Conservation (phyloP, 2,888 invertebrate genomes). For the Tinea trinotella region DNA sequence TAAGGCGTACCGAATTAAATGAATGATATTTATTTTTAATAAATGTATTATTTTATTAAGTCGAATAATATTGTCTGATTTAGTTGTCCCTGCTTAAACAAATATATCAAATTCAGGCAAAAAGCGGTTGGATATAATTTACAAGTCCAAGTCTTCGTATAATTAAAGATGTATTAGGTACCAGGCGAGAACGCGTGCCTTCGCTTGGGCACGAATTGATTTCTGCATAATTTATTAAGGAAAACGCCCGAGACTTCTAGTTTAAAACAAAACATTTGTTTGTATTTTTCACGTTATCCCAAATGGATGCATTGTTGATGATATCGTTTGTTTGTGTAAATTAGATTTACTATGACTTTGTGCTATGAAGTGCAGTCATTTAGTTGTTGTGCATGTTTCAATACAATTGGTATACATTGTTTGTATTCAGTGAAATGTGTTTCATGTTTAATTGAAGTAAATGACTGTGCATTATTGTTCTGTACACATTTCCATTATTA, state of each 20-base stretch:
- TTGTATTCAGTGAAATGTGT: neutral
- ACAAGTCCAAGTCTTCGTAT: constrained; percentile 39
- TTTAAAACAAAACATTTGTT: constrained; percentile 65
- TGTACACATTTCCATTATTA: neutral
- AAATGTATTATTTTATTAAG: no score
- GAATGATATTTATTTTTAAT: no score
- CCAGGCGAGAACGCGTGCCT: constrained; percentile 44
- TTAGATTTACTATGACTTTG: constrained; percentile 21
- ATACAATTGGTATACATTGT: neutral
- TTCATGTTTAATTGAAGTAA: neutral
- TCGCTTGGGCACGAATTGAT: constrained; percentile 65
- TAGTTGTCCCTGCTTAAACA: no score
- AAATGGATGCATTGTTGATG: constrained; percentile 56
- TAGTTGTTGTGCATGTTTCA: neutral
- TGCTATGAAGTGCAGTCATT: neutral
- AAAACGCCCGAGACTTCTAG: constrained; percentile 61
- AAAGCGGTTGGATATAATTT: constrained; percentile 16
- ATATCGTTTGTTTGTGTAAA: constrained; percentile 32
- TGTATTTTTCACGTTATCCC: constrained; percentile 55
- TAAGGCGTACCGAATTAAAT: no score
- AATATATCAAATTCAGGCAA: neutral
- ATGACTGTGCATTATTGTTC: neutral
- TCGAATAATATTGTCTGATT: no score
- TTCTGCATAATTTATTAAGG: constrained; percentile 68
- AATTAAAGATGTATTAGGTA: constrained; percentile 69